These are phyloP conservation scores for Pterobdella sp. DNA, from an alignment of 2,888 invertebrate genomes.

Conservation along the genomic window DNA sequence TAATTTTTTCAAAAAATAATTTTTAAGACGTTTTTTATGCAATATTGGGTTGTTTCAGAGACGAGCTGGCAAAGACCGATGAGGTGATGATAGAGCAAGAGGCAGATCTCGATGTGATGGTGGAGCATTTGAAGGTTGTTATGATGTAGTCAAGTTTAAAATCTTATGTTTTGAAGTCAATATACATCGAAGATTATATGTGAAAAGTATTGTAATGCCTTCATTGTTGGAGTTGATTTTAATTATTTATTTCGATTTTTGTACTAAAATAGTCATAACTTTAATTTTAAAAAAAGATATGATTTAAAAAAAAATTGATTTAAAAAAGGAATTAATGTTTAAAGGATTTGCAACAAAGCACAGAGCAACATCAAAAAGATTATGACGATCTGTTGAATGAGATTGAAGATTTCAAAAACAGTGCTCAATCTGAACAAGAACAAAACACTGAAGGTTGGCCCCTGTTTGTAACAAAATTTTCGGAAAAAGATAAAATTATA, in stretches of 20 bases:
- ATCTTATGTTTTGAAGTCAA: conserved; percentile 16
- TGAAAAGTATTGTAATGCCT: no score
- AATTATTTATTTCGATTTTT: no score
- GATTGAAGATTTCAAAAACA: conserved; percentile 65
- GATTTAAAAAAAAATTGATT: no score
- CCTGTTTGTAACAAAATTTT: background rate
- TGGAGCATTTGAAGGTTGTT: background rate
- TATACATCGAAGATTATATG: no score
- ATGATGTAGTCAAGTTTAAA: no score
- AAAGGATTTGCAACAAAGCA: conserved; percentile 72
- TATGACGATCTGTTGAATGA: conserved; percentile 84
- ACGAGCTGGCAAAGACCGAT: background rate
- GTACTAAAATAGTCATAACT: no score
- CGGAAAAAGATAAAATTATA: no score
- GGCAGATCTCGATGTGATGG: conserved; percentile 4
- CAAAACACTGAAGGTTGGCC: conserved; percentile 11
- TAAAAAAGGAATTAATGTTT: no score
- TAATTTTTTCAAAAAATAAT: no score
- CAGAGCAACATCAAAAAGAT: conserved; percentile 77
- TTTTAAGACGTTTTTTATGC: no score
- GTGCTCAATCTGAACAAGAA: conserved; percentile 6
- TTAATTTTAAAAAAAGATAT: no score
- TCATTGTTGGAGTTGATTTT: no score
- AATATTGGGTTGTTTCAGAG: background rate
- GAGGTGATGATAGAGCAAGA: background rate